A percentile compares a stretch with the other conserved stretches of the same genome.
These are phyloP conservation scores for Tragopan temminckii DNA, from an alignment of 2,797 vertebrate genomes.

Conservation along the genomic window DNA sequence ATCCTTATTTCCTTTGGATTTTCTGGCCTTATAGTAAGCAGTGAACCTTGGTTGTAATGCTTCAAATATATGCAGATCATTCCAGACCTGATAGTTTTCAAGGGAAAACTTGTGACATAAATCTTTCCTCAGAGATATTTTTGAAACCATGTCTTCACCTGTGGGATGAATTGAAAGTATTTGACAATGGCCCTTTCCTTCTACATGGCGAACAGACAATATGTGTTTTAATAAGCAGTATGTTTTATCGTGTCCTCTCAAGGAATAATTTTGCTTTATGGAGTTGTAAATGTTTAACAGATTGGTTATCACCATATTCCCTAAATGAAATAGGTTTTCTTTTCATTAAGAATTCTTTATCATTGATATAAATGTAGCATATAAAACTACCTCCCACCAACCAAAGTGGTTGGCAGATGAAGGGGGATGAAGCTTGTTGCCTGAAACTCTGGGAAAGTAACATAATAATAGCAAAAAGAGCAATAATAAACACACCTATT, in stretches of 20 bases:
- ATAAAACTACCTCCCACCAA: neutral
- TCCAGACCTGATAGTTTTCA: neutral
- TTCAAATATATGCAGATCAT: neutral
- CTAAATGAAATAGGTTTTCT: neutral
- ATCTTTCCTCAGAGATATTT: neutral
- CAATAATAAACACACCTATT: neutral
- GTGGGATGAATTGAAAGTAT: neutral
- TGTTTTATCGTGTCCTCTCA: neutral
- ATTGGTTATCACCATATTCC: neutral
- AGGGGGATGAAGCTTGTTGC: neutral
- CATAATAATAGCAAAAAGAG: neutral
- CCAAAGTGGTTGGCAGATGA: neutral
- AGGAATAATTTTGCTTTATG: neutral
- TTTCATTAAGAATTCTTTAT: conserved; percentile 10
- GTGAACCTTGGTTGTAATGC: neutral
- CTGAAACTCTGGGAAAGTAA: neutral
- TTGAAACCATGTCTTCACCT: neutral
- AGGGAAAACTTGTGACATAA: neutral
- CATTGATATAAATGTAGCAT: conserved; percentile 9
- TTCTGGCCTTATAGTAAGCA: neutral
- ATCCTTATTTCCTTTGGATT: neutral
- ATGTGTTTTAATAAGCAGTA: neutral
- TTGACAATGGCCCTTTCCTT: neutral
- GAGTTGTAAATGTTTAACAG: neutral
- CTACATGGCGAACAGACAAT: neutral